A percentile compares a stretch with the other conserved stretches of the same genome.
phyloP scores from a whole-genome alignment of 2,113 vertebrate species.

The Rafetus swinhoei region DNA sequence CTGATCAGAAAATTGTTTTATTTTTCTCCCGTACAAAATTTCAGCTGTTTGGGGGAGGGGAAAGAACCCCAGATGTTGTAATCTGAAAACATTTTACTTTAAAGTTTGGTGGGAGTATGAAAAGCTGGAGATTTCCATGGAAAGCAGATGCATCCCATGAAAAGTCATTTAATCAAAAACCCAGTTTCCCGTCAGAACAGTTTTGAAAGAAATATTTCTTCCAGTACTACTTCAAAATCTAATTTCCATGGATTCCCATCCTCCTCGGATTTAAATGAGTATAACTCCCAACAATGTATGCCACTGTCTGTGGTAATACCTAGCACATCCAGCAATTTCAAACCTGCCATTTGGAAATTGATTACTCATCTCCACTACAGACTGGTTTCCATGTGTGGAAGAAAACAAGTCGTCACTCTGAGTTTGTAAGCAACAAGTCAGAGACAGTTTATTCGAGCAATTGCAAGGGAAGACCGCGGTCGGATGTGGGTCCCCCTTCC shows the following conservation, averaged over 20 bases:
- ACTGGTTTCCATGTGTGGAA: neutral
- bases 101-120: neutral
- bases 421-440: too few relatives aligned
- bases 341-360: neutral
- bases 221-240: accelerated
- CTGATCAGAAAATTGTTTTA: neutral
- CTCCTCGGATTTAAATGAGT: neutral
- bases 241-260: neutral
- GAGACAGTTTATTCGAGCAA: too few relatives aligned
- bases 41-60: neutral
- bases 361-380: neutral
- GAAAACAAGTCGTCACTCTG: too few relatives aligned
- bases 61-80: neutral
- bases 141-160: neutral
- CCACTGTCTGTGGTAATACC: neutral
- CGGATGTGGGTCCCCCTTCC: too few relatives aligned
- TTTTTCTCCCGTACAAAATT: neutral
- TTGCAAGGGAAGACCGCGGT: too few relatives aligned
- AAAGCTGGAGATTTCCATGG: neutral
- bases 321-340: neutral
- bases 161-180: neutral
- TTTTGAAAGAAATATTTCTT: neutral
- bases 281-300: neutral
- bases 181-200: neutral
- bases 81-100: neutral